phyloP scores from a whole-genome alignment of 2,797 vertebrate species.

The Argya squamiceps region DNA sequence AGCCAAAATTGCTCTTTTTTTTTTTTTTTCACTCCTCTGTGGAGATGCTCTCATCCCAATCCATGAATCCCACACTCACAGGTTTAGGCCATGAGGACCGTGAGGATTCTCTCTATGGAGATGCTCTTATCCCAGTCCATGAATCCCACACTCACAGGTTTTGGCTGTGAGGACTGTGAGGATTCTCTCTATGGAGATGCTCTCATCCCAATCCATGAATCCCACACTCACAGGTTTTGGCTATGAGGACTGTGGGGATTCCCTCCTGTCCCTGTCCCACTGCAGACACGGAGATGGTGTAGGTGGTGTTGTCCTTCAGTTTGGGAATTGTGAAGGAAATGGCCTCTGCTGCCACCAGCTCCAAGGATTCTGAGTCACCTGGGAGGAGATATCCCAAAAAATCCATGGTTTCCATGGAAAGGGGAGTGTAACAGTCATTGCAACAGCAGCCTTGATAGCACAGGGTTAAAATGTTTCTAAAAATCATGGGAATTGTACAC shows the following conservation, averaged over 20 bases:
- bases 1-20: too few relatives aligned
- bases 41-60: not conserved
- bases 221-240: slow-evolving; percentile 83
- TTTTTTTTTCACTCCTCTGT: too few relatives aligned
- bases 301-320: slow-evolving; percentile 81
- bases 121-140: not conserved
- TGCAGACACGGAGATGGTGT: slow-evolving; percentile 82
- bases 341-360: slow-evolving; percentile 67
- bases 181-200: not conserved
- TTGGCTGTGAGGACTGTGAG: slow-evolving; percentile 78
- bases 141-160: slow-evolving; percentile 79
- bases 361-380: slow-evolving; percentile 83
- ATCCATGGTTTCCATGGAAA: rapidly evolving
- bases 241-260: slow-evolving; percentile 78
- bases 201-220: not conserved
- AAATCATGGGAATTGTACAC: too few relatives aligned
- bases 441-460: too few relatives aligned
- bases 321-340: slow-evolving; percentile 76
- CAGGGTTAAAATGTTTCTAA: too few relatives aligned
- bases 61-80: slow-evolving; percentile 71
- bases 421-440: too few relatives aligned
- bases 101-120: slow-evolving; percentile 75
- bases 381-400: not conserved
- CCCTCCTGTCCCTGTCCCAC: slow-evolving; percentile 75
- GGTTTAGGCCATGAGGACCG: slow-evolving; percentile 81